Percentiles rank a stretch among this genome's conserved stretches.
Evolutionary conservation across 2,797 vertebrate genomes (phyloP).

Genomic region (Eidolon dupreanum): DNA sequence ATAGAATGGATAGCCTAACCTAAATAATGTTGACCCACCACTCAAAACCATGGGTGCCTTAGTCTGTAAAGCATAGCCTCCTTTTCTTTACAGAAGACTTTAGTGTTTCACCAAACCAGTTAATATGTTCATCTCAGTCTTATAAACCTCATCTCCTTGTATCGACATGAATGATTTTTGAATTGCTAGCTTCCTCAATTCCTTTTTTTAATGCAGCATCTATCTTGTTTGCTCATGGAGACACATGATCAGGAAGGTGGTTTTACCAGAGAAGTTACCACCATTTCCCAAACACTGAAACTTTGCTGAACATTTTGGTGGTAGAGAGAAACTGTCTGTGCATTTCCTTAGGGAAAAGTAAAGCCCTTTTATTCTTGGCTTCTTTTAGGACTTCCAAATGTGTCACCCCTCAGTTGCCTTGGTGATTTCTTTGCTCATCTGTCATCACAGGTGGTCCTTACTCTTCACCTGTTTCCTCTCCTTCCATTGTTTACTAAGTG

Average conservation of each 20-base stretch:
- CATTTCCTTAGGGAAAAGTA: conserved; percentile 21
- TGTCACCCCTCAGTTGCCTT: conserved; percentile 47
- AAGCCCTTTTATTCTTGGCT: conserved; percentile 62
- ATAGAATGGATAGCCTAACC: neutral
- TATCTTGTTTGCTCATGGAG: neutral
- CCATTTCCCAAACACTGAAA: conserved; percentile 23
- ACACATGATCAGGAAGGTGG: neutral
- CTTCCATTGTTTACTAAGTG: neutral
- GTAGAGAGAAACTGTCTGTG: conserved; percentile 38
- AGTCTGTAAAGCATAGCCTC: neutral
- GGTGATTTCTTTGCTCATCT: conserved; percentile 66
- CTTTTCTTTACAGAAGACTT: neutral
- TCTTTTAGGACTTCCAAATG: conserved; percentile 56
- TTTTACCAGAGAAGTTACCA: neutral
- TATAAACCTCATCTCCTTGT: neutral
- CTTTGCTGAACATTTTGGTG: conserved; percentile 49
- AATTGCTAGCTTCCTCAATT: neutral
- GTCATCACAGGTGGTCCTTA: conserved; percentile 48
- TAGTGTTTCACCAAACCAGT: neutral
- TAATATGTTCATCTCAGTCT: neutral
- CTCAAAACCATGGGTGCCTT: neutral
- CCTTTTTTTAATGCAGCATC: neutral
- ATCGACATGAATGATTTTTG: neutral
- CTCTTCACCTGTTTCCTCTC: conserved; percentile 56
- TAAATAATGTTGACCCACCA: neutral